phyloP scores from a whole-genome alignment of 2,797 vertebrate genomes.

The Tinamus major region DNA sequence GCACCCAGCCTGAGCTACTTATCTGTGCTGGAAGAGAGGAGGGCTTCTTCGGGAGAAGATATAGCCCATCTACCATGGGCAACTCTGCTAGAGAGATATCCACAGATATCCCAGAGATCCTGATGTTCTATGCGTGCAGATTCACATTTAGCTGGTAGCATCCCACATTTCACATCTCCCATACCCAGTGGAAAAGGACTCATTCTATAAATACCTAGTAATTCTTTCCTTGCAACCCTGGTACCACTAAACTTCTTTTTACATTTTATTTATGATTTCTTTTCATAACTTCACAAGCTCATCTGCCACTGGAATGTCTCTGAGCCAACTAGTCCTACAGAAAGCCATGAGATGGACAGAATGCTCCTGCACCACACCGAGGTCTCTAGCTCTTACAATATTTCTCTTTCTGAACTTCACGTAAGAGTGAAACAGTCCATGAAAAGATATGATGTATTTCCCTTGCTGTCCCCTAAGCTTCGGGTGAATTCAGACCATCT shows the following conservation, averaged over 20 bases:
- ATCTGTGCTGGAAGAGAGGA: not conserved
- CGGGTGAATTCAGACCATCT: not conserved
- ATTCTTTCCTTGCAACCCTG: not conserved
- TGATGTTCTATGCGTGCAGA: accelerated
- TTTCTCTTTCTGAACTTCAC: not conserved
- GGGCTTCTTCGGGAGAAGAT: not conserved
- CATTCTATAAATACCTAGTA: not conserved
- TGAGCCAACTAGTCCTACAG: not conserved
- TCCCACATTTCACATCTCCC: not conserved
- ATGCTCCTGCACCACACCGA: not conserved
- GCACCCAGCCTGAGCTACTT: not conserved
- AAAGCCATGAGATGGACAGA: not conserved
- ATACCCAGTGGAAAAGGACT: not conserved
- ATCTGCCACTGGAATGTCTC: not conserved
- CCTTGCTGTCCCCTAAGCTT: not conserved
- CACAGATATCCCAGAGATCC: not conserved
- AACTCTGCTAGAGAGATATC: not conserved
- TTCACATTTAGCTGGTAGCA: not conserved
- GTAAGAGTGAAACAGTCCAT: not conserved
- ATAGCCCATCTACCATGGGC: accelerated
- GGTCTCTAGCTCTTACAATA: not conserved
- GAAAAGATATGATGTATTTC: not conserved
- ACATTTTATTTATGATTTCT: not conserved
- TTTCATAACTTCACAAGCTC: not conserved
- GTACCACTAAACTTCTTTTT: not conserved